Conservation (phyloP, 2,113 vertebrate species). For the Alosa alosa region DNA sequence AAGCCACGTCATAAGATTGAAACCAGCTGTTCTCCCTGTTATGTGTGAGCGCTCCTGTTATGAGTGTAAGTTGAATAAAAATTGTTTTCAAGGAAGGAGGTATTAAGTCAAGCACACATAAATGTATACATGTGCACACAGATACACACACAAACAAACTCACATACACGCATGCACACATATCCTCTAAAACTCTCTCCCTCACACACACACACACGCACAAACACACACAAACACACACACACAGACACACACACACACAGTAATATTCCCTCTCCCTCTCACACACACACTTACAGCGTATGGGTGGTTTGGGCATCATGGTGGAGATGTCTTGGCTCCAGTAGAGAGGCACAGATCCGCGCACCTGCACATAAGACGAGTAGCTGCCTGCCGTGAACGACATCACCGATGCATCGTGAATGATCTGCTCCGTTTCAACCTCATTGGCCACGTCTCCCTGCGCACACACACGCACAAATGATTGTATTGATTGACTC, state of each 20-base stretch:
- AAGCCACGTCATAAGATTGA: no score
- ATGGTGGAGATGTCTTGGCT: conserved; percentile 99
- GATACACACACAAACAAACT: no score
- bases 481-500: neutral
- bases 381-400: conserved; percentile 91
- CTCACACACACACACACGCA: neutral
- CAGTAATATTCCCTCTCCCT: neutral
- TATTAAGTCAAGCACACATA: neutral
- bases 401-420: conserved; percentile 94
- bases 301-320: conserved; percentile 98
- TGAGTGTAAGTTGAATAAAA: no score
- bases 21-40: no score
- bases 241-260: neutral
- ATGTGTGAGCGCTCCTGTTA: no score
- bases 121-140: neutral
- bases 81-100: no score
- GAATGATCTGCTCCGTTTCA: conserved; percentile 95
- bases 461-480: conserved; percentile 60
- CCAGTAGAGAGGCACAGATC: conserved; percentile 96
- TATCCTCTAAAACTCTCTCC: no score
- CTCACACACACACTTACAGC: conserved; percentile 67
- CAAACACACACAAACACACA: no score
- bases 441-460: conserved; percentile 98
- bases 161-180: no score
- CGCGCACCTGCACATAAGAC: conserved; percentile 94